These are phyloP conservation scores for Erethizon dorsatum DNA, from an alignment of 2,797 vertebrate genomes.

Conservation along the genomic window DNA sequence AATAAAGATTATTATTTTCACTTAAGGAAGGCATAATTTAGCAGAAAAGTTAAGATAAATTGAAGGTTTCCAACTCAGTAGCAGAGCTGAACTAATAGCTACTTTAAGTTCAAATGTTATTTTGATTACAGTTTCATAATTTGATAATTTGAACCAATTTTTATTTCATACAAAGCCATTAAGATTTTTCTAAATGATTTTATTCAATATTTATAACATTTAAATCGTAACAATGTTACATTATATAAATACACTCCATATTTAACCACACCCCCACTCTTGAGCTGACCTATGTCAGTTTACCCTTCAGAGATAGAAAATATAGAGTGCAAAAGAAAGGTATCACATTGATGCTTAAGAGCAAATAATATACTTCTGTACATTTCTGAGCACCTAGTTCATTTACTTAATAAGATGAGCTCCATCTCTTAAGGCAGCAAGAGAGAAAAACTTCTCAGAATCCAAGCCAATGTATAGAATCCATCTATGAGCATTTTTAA, in stretches of 20 bases:
- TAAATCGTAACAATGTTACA: neutral
- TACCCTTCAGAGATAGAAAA: neutral
- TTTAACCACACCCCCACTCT: neutral
- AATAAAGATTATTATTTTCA: constrained; percentile 51
- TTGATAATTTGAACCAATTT: constrained; percentile 16
- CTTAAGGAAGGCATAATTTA: neutral
- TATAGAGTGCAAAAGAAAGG: neutral
- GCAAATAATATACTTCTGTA: neutral
- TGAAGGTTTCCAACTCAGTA: neutral
- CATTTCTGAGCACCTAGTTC: neutral
- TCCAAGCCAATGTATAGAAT: constrained; percentile 22
- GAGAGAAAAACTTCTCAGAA: neutral
- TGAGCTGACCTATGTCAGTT: neutral
- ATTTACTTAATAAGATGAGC: neutral
- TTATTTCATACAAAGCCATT: neutral
- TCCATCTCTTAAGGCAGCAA: neutral
- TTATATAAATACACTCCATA: neutral
- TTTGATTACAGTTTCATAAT: neutral
- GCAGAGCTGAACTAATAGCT: neutral
- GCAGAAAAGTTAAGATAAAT: constrained; percentile 41
- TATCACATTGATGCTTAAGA: neutral
- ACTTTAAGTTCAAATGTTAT: constrained; percentile 4
- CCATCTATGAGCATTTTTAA: constrained; percentile 10
- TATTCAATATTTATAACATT: neutral
- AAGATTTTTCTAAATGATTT: constrained; percentile 36